Evolutionary conservation across 2,888 invertebrate genomes (phyloP).

Genomic region (Netelia fuscicornis): DNA sequence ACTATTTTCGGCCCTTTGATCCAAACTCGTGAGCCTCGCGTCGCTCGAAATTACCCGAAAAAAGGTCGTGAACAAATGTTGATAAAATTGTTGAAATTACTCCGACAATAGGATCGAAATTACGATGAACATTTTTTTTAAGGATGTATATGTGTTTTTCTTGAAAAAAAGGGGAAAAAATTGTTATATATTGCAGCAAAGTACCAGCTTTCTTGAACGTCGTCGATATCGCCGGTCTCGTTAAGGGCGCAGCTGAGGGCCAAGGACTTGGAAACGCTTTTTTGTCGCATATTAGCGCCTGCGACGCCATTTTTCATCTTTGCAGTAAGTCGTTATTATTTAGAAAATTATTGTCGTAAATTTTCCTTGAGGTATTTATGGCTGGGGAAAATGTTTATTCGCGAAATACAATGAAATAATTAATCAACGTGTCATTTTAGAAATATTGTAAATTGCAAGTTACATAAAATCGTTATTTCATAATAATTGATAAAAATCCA

Average conservation of each 20-base stretch:
- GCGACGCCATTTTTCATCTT: conserved; percentile 99
- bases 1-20: conserved; percentile 67
- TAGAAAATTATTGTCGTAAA: not conserved
- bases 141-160: not conserved
- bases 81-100: not conserved
- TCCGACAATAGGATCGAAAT: not conserved
- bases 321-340: conserved; percentile 90
- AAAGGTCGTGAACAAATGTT: conserved; percentile 4
- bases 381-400: too few species aligned
- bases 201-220: conserved; percentile 99
- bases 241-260: conserved; percentile 99
- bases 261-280: conserved; percentile 99
- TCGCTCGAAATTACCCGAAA: conserved; percentile 18
- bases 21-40: conserved; percentile 46
- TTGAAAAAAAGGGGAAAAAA: not conserved
- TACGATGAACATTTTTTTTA: not conserved
- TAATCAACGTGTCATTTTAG: too few species aligned
- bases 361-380: too few species aligned
- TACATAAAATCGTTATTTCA: not conserved
- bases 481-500: not conserved
- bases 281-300: conserved; percentile 98
- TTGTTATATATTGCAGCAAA: conserved; percentile 89
- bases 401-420: too few species aligned
- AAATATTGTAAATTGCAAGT: too few species aligned
- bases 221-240: conserved; percentile 99